phyloP scores from a whole-genome alignment of 2,797 vertebrate genomes.

The Diplodus puntazzo region DNA sequence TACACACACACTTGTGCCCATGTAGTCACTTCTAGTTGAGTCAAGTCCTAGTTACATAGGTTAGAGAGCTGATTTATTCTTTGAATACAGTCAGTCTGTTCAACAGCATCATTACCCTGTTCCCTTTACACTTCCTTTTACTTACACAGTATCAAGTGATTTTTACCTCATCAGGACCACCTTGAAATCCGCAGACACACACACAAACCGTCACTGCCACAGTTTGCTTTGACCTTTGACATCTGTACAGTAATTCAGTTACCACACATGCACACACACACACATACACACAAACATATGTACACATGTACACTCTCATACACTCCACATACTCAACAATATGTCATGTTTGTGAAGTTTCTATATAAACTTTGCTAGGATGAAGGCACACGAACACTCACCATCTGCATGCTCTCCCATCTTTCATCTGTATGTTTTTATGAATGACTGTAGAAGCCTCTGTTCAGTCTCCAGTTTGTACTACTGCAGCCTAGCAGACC shows the following conservation, averaged over 20 bases:
- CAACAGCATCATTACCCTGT: not conserved
- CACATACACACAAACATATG: not conserved
- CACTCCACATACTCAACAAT: conserved; percentile 28
- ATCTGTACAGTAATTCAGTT: conserved; percentile 1
- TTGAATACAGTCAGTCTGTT: not conserved
- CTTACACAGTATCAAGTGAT: not conserved
- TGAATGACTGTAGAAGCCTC: conserved; percentile 70
- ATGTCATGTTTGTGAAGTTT: conserved; percentile 47
- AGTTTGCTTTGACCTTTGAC: conserved; percentile 42
- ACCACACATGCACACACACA: conserved; percentile 15
- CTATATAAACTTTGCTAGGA: conserved; percentile 52
- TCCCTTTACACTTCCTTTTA: not conserved
- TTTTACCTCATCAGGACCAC: conserved; percentile 43
- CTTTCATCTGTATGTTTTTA: conserved; percentile 69
- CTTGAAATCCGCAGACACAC: conserved; percentile 24
- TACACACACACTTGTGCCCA: not conserved
- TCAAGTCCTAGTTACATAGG: conserved; percentile 10
- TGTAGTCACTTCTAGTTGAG: not conserved
- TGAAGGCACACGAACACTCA: conserved; percentile 55
- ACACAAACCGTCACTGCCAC: conserved; percentile 12
- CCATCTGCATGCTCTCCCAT: conserved; percentile 48
- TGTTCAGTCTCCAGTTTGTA: conserved; percentile 69
- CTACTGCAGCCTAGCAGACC: conserved; percentile 55
- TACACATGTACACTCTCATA: conserved; percentile 26
- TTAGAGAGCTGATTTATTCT: not conserved